Base-by-base conservation (phyloP, 1,140 invertebrate genomes). In the Ostrea edulis region DNA sequence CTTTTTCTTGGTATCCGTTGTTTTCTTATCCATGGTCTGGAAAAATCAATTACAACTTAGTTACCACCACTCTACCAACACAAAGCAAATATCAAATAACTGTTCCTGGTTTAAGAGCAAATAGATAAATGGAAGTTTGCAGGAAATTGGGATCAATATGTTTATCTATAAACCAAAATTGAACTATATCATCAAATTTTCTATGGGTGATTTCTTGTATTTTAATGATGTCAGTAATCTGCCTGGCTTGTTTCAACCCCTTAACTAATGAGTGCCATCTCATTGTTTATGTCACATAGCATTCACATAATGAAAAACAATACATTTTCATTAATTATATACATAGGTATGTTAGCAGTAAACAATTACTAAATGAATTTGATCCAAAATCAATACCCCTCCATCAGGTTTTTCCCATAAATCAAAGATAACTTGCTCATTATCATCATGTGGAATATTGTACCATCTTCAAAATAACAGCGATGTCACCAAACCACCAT, bases 1-100 rank as follows among this genome's bases (percentile, higher is more conserved):
- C 52, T 22, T 22, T 83, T 52, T 54, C 82, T 83, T 83, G 82
- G 44, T 53, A 53, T 83, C 82, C n/a, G n/a, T 54, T 83, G 82
- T 54, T 83, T n/a, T 54, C 52, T 54, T 83, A 54, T 83, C 82
- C 68, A 77, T 77, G 35, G 22, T 77, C 68, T 77, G 68, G 35
- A 77, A 77, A 77, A 77, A 77, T 77, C 68, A 77, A 77, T 77
- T 77, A 14, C 25, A 35, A 77, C 68, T 35, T 77, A 25, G 68
- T 77, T 35, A 77, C 68, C 68, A 77, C 29, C 25, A 29, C 68
- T 29, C 14, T 77, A 29, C 22, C 22, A 22, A 35, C 68, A 77
- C 29, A 35, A 29, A 14, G 68, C 29, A 77, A 77, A 77, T 77
- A 77, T 35, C 11, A 77, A 12, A 11, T 14, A 35, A 25, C 25